Percentiles rank a stretch among this genome's conserved stretches.
Evolutionary conservation across 2,888 invertebrate genomes (phyloP).

Genomic region (Cryptophagus acutangulus): DNA sequence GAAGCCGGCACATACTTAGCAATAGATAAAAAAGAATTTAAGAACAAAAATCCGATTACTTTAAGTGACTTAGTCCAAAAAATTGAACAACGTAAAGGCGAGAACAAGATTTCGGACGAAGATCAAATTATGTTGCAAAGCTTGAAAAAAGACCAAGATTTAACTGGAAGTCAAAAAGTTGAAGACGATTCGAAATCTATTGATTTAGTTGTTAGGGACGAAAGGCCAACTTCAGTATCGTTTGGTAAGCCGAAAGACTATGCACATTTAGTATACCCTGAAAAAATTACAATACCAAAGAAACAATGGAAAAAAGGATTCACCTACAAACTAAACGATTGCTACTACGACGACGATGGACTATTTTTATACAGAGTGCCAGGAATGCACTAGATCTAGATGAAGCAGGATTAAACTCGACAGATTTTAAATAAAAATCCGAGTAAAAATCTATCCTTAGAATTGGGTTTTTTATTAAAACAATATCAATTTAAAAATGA

Average conservation of each 20-base stretch:
- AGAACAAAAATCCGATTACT: neutral
- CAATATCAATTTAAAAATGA: neutral
- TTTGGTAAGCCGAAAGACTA: too few species aligned
- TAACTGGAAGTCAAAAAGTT: too few species aligned
- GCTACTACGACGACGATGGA: conserved; percentile 77
- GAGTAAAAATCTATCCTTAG: neutral
- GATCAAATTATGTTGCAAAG: too few species aligned
- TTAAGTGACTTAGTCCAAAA: neutral
- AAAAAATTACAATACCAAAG: conserved; percentile 66
- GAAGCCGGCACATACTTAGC: conserved; percentile 7
- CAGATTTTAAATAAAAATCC: too few species aligned
- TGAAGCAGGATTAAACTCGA: too few species aligned
- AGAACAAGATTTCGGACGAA: too few species aligned
- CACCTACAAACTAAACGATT: conserved; percentile 71
- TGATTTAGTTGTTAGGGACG: neutral
- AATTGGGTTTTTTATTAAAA: neutral
- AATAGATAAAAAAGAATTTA: neutral
- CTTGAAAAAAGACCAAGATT: too few species aligned
- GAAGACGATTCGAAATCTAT: conserved; percentile 1
- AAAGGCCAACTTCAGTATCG: too few species aligned
- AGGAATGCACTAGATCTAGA: conserved; percentile 55
- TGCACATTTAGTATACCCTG: conserved; percentile 49
- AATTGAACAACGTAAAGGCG: neutral
- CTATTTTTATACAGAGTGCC: conserved; percentile 74
- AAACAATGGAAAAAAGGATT: conserved; percentile 58